Percentiles rank a stretch among this genome's conserved stretches.
Conservation (phyloP, 1,140 invertebrate species). For the Orius insidiosus region DNA sequence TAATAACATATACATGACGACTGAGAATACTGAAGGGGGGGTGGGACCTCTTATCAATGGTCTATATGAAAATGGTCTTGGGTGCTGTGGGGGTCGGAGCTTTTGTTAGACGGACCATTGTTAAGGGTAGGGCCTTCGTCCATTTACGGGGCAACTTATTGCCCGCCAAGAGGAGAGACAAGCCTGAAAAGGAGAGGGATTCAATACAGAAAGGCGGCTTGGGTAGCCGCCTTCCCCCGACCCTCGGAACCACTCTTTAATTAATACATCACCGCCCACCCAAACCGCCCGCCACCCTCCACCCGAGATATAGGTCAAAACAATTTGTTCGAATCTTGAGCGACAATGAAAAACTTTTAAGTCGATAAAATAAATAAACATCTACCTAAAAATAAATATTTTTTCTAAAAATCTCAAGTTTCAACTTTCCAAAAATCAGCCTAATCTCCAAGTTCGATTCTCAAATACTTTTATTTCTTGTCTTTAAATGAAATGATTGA, state of each 20-base stretch:
- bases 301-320: too few species aligned
- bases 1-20: slow-evolving; percentile 10
- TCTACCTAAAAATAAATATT: too few species aligned
- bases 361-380: too few species aligned
- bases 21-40: slow-evolving; percentile 1
- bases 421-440: too few species aligned
- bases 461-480: neutral
- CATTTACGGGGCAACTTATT: slow-evolving; percentile 8
- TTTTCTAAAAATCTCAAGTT: too few species aligned
- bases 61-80: slow-evolving; percentile 5
- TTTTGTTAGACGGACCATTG: slow-evolving; percentile 5
- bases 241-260: neutral
- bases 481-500: neutral
- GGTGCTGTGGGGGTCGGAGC: neutral
- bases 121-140: slow-evolving; percentile 2
- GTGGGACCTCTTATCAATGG: neutral
- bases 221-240: neutral
- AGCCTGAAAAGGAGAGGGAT: slow-evolving; percentile 5
- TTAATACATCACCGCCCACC: slow-evolving; percentile 5
- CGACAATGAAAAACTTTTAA: too few species aligned
- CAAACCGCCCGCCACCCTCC: too few species aligned
- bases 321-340: too few species aligned
- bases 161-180: neutral
- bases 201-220: slow-evolving; percentile 2
- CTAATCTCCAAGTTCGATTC: slow-evolving; percentile 1